phyloP scores from a whole-genome alignment of 2,888 invertebrate genomes.

The Eristalinus sepulchralis region DNA sequence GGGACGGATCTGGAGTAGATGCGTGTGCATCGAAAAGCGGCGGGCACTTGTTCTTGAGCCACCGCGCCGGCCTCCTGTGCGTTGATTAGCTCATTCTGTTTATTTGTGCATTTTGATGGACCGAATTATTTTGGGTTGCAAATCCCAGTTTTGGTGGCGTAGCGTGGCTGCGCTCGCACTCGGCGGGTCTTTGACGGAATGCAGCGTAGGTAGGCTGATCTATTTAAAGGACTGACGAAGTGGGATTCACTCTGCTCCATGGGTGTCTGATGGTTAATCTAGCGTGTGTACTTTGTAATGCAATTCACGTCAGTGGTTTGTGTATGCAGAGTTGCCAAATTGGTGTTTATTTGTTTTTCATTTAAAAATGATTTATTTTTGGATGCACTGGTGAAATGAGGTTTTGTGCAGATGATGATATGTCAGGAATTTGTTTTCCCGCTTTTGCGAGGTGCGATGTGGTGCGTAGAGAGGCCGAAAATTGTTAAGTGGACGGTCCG shows the following conservation, averaged over 20 bases:
- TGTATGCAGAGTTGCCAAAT: constrained; percentile 42
- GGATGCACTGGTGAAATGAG: constrained; percentile 2
- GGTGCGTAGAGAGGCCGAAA: neutral
- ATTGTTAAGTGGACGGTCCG: neutral
- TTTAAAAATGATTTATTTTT: constrained; percentile 31
- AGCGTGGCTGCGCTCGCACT: neutral
- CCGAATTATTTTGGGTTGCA: constrained; percentile 59
- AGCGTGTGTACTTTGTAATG: constrained; percentile 29
- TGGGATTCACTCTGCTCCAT: constrained; percentile 41
- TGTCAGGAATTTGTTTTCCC: neutral
- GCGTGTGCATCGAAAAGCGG: constrained; percentile 34
- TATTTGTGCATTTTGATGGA: constrained; percentile 53
- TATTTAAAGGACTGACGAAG: constrained; percentile 58
- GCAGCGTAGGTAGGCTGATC: constrained; percentile 13
- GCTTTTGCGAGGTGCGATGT: neutral
- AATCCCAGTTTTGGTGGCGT: constrained; percentile 39
- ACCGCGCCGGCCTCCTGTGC: neutral
- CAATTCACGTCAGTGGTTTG: constrained; percentile 35
- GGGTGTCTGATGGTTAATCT: constrained; percentile 46
- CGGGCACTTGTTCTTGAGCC: constrained; percentile 51
- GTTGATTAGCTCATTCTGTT: constrained; percentile 50
- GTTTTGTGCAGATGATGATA: neutral
- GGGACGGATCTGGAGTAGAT: constrained; percentile 18
- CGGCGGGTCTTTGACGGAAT: neutral
- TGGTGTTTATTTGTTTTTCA: constrained; percentile 46